phyloP scores from a whole-genome alignment of 1,140 invertebrate genomes.

The Chlorops oryzae region DNA sequence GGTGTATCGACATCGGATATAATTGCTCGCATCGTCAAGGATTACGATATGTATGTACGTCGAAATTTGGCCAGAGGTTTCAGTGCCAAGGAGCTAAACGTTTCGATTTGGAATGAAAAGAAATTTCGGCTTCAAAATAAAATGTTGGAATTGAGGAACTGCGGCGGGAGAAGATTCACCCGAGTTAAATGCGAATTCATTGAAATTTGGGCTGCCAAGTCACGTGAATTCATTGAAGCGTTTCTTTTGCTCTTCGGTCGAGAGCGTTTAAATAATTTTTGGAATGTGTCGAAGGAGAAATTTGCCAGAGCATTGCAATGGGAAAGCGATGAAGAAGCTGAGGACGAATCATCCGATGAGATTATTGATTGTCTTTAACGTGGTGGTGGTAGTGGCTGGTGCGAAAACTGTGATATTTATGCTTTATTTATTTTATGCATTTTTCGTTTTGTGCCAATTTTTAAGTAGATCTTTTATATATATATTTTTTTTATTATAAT shows the following conservation, averaged over 20 bases:
- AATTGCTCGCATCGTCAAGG: constrained; percentile 95
- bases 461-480: too few relatives aligned
- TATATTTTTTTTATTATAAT: too few relatives aligned
- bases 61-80: constrained; percentile 95
- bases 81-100: constrained; percentile 96
- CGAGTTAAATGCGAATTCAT: constrained; percentile 85
- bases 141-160: constrained; percentile 89
- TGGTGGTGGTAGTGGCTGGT: too few relatives aligned
- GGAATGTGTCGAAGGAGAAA: constrained; percentile 83
- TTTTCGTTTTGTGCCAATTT: too few relatives aligned
- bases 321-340: too few relatives aligned
- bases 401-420: too few relatives aligned
- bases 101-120: constrained; percentile 94
- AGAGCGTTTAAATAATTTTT: constrained; percentile 79
- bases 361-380: too few relatives aligned
- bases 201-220: constrained; percentile 95
- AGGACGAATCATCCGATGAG: too few relatives aligned
- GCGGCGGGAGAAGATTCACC: constrained; percentile 77
- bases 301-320: constrained; percentile 85
- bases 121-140: constrained; percentile 91
- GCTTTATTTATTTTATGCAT: too few relatives aligned
- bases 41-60: constrained; percentile 98
- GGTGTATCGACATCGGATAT: constrained; percentile 97
- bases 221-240: constrained; percentile 88
- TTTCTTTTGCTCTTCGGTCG: constrained; percentile 88